Base-by-base conservation (phyloP, 2,888 invertebrate species). In the Sarcophaga rosellei region DNA sequence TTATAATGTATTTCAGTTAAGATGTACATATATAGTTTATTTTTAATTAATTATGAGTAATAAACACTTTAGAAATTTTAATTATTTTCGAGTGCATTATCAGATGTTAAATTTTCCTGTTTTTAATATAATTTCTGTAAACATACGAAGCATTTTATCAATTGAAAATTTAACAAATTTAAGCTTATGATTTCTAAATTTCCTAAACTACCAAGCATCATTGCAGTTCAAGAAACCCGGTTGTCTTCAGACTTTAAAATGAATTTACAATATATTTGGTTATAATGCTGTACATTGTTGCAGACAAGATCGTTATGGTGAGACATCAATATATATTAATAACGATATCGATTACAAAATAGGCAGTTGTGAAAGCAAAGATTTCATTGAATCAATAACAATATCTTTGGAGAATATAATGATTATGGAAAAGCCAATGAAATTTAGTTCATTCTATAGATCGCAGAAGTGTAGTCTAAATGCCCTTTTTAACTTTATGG, bases 81-180 rank as follows among this genome's bases (percentile, higher is more conserved):
- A 5, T 17, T 57, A 4, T 57, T 17, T 57, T 57, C 17, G 17
- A 57, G 6, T 17, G 17, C 6, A 57, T 57, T 57, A 57, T 17
- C 4, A 57, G n/a, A 57, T 4, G 6, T 17, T 17, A 35, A 35
- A 10, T 35, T 35, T 8, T 35, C 35, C 35, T 35, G 10, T 8
- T 35, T 10, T 35, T 57, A n/a, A 15, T n/a, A 57, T 17, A 57
- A 57, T 57, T 17, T 61, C 21, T 21, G n/a, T 61, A 8, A 61
- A 61, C 21, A 21, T 21, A 4, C 20, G 61, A 17, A 21, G 61
- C n/a, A 21, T 61, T n/a, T 61, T 21, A 6, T 61, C 61, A 11
- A 61, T 21, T 61, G 61, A 61, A n/a, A n/a, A n/a, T n/a, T n/a
- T n/a, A n/a, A n/a, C n/a, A 61, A 20, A 61, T 61, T 61, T 61